phyloP scores from a whole-genome alignment of 2,888 invertebrate species.

The Molorchus minor region DNA sequence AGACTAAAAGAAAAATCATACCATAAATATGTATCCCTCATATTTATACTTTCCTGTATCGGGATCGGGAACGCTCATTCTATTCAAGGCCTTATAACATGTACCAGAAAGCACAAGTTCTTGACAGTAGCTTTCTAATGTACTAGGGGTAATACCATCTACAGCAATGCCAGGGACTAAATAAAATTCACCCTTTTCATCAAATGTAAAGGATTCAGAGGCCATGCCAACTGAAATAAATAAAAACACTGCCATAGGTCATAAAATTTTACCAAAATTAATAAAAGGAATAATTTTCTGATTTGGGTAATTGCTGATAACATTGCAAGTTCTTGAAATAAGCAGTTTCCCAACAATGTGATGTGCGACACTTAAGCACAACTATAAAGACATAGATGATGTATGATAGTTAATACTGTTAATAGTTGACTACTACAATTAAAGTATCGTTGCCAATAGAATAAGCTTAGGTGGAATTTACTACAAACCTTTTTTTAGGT shows the following conservation, averaged over 20 bases:
- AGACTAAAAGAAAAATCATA: constrained; percentile 40
- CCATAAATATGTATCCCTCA: constrained; percentile 57
- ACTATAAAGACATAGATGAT: too few relatives aligned
- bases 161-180: constrained; percentile 51
- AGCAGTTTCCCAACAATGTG: too few relatives aligned
- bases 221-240: constrained; percentile 57
- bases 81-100: constrained; percentile 56
- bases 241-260: neutral
- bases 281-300: too few relatives aligned
- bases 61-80: constrained; percentile 51
- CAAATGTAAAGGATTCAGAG: constrained; percentile 54
- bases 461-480: too few relatives aligned
- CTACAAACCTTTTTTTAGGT: too few relatives aligned
- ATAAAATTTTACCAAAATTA: neutral
- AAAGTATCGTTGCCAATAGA: too few relatives aligned
- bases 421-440: too few relatives aligned
- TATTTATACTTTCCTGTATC: constrained; percentile 50
- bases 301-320: too few relatives aligned
- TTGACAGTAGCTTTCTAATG: constrained; percentile 51
- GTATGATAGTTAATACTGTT: too few relatives aligned
- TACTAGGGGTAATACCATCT: constrained; percentile 52
- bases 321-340: too few relatives aligned
- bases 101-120: constrained; percentile 55
- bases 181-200: constrained; percentile 49
- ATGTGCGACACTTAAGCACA: too few relatives aligned